Percentiles rank a stretch among this genome's conserved stretches.
phyloP scores from a whole-genome alignment of 1,140 invertebrate species.

The Drosophila tristis region DNA sequence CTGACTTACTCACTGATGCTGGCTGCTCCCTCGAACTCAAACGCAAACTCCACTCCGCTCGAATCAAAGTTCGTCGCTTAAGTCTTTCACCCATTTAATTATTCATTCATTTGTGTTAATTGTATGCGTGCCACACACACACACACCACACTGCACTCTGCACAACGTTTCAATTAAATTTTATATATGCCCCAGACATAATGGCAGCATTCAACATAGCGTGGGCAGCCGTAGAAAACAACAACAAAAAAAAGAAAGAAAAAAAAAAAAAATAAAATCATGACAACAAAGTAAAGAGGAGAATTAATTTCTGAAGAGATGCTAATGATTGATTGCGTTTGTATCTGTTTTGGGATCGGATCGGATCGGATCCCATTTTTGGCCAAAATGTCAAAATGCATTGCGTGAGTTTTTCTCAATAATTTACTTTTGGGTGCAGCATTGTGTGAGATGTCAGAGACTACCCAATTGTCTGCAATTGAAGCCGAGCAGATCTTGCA shows the following conservation, averaged over 20 bases:
- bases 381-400: conserved; percentile 60
- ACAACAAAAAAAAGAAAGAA: conserved; percentile 1
- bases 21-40: conserved; percentile 57
- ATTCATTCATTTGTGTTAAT: conserved; percentile 76
- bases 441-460: neutral
- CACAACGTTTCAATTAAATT: conserved; percentile 54
- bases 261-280: neutral
- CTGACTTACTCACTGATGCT: conserved; percentile 12
- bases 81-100: conserved; percentile 69
- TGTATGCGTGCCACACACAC: conserved; percentile 68
- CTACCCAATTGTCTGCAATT: conserved; percentile 29
- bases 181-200: conserved; percentile 60
- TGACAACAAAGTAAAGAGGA: conserved; percentile 8
- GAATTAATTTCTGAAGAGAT: conserved; percentile 71
- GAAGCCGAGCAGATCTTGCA: neutral
- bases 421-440: conserved; percentile 45
- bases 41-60: neutral
- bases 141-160: conserved; percentile 15
- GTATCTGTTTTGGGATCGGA: conserved; percentile 38
- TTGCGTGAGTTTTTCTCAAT: conserved; percentile 56
- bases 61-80: conserved; percentile 65
- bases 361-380: conserved; percentile 16
- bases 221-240: conserved; percentile 31
- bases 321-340: conserved; percentile 74
- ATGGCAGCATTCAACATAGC: conserved; percentile 62